Percentiles rank a stretch among this genome's conserved stretches.
Conservation (phyloP, 2,797 vertebrate species). For the Synaphobranchus kaupii region DNA sequence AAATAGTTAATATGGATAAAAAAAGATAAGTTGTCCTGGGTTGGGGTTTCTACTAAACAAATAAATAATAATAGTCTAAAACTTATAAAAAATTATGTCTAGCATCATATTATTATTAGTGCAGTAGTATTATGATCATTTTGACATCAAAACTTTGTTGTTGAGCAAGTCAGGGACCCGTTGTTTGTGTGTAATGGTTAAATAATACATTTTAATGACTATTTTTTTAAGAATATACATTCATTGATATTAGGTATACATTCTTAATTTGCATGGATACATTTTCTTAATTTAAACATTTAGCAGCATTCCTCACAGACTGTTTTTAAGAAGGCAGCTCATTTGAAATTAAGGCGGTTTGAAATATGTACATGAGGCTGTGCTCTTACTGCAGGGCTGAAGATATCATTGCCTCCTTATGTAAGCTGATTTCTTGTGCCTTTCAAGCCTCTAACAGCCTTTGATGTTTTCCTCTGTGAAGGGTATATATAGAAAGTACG, state of each 20-base stretch:
- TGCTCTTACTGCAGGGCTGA: neutral
- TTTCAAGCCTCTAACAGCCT: slow-evolving; percentile 13
- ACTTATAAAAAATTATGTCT: neutral
- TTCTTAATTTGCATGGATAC: no score
- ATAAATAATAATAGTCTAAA: neutral
- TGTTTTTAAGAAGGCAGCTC: neutral
- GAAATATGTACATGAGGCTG: neutral
- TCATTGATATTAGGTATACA: no score
- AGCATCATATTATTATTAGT: neutral
- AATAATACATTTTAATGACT: no score
- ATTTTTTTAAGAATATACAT: no score
- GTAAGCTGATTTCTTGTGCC: slow-evolving; percentile 14
- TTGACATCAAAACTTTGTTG: neutral
- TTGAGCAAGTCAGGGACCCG: no score
- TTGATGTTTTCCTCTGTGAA: slow-evolving; percentile 19
- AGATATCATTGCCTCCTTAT: slow-evolving; percentile 17
- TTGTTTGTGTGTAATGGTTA: no score
- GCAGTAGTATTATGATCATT: neutral
- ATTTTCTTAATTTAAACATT: no score
- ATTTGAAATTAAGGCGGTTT: neutral
- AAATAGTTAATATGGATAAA: neutral
- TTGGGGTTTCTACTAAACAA: neutral
- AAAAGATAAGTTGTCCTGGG: neutral
- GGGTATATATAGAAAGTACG: slow-evolving; percentile 16
- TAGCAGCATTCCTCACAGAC: neutral